Percentiles rank a stretch among this genome's conserved stretches.
Conservation (phyloP, 2,113 vertebrate species). For the Mastomys natalensis region DNA sequence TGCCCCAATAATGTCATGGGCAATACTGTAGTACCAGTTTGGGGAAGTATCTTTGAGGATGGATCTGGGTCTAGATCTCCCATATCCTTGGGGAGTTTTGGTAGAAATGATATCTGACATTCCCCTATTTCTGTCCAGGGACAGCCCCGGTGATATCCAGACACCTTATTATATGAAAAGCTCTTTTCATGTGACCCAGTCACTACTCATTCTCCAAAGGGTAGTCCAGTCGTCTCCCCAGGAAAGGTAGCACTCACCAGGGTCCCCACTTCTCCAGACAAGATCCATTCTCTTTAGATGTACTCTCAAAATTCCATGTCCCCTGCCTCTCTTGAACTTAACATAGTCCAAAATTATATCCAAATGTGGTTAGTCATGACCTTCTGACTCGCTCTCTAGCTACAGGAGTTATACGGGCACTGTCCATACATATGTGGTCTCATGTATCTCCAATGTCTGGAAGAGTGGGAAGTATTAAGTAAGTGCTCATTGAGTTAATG, state of each 20-base stretch:
- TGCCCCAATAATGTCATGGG: background rate
- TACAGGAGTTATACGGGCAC: background rate
- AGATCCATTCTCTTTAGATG: background rate
- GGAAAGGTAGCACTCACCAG: background rate
- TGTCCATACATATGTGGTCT: background rate
- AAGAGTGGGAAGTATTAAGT: background rate
- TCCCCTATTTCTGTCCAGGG: background rate
- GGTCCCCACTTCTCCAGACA: too few relatives aligned
- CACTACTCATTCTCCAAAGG: background rate
- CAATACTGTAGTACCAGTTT: background rate
- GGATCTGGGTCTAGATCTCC: background rate
- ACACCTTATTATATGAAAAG: too few relatives aligned
- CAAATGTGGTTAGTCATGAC: background rate
- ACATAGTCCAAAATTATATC: background rate
- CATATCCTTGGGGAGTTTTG: background rate
- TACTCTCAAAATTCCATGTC: background rate
- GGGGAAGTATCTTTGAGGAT: too few relatives aligned
- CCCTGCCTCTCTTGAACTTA: background rate
- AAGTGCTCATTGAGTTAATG: conserved; percentile 3
- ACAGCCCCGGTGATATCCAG: background rate
- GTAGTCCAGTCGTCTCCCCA: background rate
- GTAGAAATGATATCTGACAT: background rate
- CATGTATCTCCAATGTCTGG: background rate
- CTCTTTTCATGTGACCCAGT: background rate
- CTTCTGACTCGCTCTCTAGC: background rate